Base-by-base conservation (phyloP, 1,140 invertebrate genomes). In the Hycleus phaleratus region DNA sequence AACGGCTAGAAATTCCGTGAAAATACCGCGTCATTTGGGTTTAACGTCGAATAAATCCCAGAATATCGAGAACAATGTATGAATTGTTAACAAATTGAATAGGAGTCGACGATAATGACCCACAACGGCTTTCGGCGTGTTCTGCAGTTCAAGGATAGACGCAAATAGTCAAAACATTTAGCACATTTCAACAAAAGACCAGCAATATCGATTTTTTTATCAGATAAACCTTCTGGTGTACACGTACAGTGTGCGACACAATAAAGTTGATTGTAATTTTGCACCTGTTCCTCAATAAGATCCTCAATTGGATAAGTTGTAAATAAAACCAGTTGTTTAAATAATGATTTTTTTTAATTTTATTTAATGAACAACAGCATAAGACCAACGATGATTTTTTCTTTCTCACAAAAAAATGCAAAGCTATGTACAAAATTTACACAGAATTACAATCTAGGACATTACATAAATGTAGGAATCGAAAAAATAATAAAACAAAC, bases 381-480 rank as follows among this genome's bases (percentile, higher is more conserved):
- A 53, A 32, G 51, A 53, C 44, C 51, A 53, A 53, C 51, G 42
- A 53, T 45, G 51, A 53, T 46, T 46, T 45, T 26, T 32, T 32
- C 18, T 26, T 32, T 53, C 51, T 44, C 51, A 53, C 44, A 53
- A 32, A 44, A 53, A 53, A 53, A 53, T 53, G 51, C 51, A 53
- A 53, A 53, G 51, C 51, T 53, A 53, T 53, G 51, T 53, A 53
- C 51, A 53, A 53, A 53, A 53, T 53, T 53, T 53, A 53, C 51
- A 53, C 45, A 53, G 51, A 53, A 26, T 45, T 38, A 32, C 32
- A 49, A 45, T 32, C 43, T 45, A 46, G 51, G 42, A 53, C 42
- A 42, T 53, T 53, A 53, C 42, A 45, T 46, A 46, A 53, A 45
- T 46, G 44, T 53, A 53, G 51, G 51, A 53, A 53, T 46, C 51